Conservation (phyloP, 2,113 vertebrate genomes). For the Tamias sibiricus region DNA sequence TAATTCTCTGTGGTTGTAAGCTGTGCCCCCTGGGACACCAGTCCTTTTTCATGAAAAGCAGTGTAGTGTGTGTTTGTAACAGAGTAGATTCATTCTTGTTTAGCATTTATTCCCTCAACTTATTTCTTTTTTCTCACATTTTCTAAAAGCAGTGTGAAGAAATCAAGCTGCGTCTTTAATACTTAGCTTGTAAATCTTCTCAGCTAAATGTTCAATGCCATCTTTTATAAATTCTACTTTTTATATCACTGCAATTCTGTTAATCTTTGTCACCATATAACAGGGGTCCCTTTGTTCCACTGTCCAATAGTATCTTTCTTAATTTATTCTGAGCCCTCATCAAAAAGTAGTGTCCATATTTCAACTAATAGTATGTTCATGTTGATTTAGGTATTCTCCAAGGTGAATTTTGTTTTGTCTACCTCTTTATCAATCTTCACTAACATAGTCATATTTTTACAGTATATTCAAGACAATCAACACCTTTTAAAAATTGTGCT, state of each 20-base stretch:
- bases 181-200: neutral
- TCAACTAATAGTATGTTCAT: neutral
- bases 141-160: neutral
- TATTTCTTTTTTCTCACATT: neutral
- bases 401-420: neutral
- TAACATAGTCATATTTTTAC: neutral
- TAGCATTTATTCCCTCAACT: neutral
- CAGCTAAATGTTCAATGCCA: neutral
- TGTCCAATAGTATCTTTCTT: neutral
- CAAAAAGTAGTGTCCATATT: neutral
- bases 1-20: neutral
- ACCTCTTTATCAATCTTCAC: neutral
- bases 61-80: neutral
- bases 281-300: neutral
- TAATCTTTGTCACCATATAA: neutral
- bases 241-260: neutral
- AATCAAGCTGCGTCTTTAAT: neutral
- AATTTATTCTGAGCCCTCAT: neutral
- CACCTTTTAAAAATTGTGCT: neutral
- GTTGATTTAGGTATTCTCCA: neutral
- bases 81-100: neutral
- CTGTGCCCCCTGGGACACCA: neutral
- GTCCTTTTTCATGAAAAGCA: neutral
- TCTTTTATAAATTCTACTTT: neutral
- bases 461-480: neutral